A percentile compares a stretch with the other conserved stretches of the same genome.
Conservation (phyloP, 2,797 vertebrate genomes). For the Danionella dracula region DNA sequence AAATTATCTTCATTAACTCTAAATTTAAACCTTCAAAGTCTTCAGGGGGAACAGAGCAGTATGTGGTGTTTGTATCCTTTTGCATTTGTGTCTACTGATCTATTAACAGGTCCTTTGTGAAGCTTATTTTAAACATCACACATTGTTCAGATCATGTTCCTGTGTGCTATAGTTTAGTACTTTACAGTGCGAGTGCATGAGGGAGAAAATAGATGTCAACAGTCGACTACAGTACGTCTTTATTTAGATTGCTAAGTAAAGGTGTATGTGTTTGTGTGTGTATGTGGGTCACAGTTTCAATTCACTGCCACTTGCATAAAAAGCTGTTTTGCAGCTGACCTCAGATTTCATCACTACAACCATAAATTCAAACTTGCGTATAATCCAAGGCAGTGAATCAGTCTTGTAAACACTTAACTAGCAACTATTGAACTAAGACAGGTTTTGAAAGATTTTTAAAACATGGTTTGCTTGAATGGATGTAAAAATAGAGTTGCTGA, state of each 20-base stretch:
- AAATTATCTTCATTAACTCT: background rate
- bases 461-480: too few relatives aligned
- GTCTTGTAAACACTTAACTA: too few relatives aligned
- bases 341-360: too few relatives aligned
- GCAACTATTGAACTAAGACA: too few relatives aligned
- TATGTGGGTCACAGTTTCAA: background rate
- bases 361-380: too few relatives aligned
- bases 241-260: background rate
- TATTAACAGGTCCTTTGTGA: slow-evolving; percentile 33
- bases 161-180: background rate
- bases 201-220: background rate
- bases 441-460: too few relatives aligned
- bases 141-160: slow-evolving; percentile 24
- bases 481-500: too few relatives aligned
- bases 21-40: background rate
- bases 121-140: slow-evolving; percentile 18
- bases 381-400: too few relatives aligned
- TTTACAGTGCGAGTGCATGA: background rate
- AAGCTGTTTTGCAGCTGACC: background rate
- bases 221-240: background rate
- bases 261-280: background rate
- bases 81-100: slow-evolving; percentile 19
- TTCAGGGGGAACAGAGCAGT: background rate
- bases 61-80: slow-evolving; percentile 11
- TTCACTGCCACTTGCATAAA: background rate